These are phyloP conservation scores for Aurelia sp. DNA, from an alignment of 30 jellyfish, hydroid and myxozoan genomes.

Conservation along the genomic window DNA sequence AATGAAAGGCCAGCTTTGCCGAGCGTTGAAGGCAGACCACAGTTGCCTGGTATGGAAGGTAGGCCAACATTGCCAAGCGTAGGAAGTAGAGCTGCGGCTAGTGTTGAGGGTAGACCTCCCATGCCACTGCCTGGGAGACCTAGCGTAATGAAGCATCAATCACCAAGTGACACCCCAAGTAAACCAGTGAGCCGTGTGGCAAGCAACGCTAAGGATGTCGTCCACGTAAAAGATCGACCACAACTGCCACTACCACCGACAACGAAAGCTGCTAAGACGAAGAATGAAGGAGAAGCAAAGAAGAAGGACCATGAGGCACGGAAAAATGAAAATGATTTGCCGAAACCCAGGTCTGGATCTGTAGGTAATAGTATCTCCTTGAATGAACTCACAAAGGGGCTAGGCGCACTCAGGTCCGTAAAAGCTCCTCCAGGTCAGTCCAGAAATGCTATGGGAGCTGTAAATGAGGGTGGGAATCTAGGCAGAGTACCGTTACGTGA, in stretches of 20 bases:
- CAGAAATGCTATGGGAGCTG: constrained; percentile 1
- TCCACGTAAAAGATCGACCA: constrained; percentile 37
- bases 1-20: constrained; percentile 1
- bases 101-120: too few relatives aligned
- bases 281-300: constrained; percentile 7
- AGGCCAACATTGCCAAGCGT: too few relatives aligned
- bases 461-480: neutral
- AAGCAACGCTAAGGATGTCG: constrained; percentile 23
- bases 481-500: too few relatives aligned
- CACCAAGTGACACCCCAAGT: neutral
- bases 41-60: too few relatives aligned
- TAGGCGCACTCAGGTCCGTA: constrained; percentile 42
- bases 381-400: constrained; percentile 42
- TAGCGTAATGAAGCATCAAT: too few relatives aligned
- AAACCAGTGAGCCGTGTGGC: neutral
- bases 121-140: too few relatives aligned
- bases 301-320: constrained; percentile 2
- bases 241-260: constrained; percentile 38
- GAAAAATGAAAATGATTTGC: constrained; percentile 2
- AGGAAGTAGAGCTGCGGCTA: too few relatives aligned
- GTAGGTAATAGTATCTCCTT: constrained; percentile 32
- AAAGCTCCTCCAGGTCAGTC: constrained; percentile 33
- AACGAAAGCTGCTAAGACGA: constrained; percentile 2
- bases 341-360: constrained; percentile 31
- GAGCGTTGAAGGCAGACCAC: neutral